phyloP scores from a whole-genome alignment of 2,797 vertebrate genomes.

The Diplodus puntazzo region DNA sequence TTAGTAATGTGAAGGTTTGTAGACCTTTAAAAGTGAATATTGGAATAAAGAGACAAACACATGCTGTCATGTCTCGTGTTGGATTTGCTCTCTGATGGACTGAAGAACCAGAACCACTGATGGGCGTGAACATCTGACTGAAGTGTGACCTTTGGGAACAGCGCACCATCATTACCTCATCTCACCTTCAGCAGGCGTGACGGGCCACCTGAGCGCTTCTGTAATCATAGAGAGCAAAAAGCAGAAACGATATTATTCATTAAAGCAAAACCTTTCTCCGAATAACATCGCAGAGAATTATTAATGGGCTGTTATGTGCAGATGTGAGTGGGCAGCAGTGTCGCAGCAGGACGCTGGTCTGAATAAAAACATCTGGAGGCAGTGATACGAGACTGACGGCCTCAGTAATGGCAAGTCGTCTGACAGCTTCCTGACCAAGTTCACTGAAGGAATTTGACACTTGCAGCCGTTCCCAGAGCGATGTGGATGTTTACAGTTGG shows the following conservation, averaged over 20 bases:
- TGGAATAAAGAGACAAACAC: no score
- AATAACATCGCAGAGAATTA: conserved; percentile 2
- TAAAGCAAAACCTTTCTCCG: conserved; percentile 15
- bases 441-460: conserved; percentile 32
- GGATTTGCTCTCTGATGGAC: no score
- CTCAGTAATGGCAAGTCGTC: conserved; percentile 25
- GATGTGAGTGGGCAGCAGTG: conserved; percentile 9
- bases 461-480: conserved; percentile 31
- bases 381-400: conserved; percentile 11
- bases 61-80: no score
- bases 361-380: neutral
- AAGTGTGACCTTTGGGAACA: no score
- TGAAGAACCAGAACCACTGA: no score
- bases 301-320: conserved; percentile 15
- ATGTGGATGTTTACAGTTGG: conserved; percentile 23
- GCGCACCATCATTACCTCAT: no score
- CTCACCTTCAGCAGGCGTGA: neutral
- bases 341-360: neutral
- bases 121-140: no score
- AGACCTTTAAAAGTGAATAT: no score
- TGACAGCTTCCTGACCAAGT: conserved; percentile 27
- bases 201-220: neutral
- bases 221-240: neutral
- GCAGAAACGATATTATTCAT: conserved; percentile 12
- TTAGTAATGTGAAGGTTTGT: no score